phyloP scores from a whole-genome alignment of 2,797 vertebrate genomes.

The Peromyscus attwateri region DNA sequence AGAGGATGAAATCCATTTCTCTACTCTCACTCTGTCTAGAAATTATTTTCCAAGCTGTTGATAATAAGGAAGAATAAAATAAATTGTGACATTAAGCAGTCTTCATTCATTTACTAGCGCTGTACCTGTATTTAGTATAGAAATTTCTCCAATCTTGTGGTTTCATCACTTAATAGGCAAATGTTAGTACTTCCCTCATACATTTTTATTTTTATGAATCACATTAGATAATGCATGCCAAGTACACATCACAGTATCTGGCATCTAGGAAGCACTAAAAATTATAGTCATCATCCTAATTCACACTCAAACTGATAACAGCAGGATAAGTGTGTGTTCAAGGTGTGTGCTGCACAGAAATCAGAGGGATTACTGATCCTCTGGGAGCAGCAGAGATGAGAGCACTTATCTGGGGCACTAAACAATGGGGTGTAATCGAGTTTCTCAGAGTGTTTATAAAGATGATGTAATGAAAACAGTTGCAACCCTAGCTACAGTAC shows the following conservation, averaged over 20 bases:
- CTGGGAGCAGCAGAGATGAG: background rate
- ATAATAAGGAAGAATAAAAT: background rate
- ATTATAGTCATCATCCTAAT: constrained; percentile 68
- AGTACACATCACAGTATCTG: constrained; percentile 57
- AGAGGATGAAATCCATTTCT: background rate
- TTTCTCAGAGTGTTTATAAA: background rate
- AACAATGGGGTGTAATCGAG: background rate
- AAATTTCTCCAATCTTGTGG: constrained; percentile 2
- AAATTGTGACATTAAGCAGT: background rate
- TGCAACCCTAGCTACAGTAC: background rate
- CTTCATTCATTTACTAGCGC: constrained; percentile 41
- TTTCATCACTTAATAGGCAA: background rate
- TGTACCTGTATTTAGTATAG: background rate
- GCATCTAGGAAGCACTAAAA: constrained; percentile 22
- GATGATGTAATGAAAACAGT: background rate
- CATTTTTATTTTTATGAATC: constrained; percentile 54
- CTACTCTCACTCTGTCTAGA: background rate
- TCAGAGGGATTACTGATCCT: background rate
- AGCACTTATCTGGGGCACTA: background rate
- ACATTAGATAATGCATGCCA: constrained; percentile 62
- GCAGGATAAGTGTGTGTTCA: constrained; percentile 44
- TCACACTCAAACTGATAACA: constrained; percentile 61
- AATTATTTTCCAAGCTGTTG: background rate
- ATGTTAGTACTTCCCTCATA: background rate
- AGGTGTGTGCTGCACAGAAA: background rate